These are phyloP conservation scores for Patella caerulea DNA, from an alignment of 2,888 invertebrate species.

Conservation along the genomic window DNA sequence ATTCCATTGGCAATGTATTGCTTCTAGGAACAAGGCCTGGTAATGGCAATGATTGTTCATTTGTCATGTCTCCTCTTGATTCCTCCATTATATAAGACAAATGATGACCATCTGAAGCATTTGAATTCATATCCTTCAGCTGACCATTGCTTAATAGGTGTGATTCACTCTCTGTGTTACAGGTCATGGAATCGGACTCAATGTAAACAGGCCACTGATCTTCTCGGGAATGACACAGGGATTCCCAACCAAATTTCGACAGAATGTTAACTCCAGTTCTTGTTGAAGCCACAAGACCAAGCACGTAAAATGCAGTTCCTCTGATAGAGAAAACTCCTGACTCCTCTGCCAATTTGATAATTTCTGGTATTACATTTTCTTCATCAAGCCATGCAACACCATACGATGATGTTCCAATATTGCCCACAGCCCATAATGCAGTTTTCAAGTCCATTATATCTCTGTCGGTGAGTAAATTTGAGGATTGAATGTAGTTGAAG, in stretches of 20 bases:
- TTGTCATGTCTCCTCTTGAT: neutral
- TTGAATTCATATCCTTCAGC: neutral
- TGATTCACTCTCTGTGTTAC: neutral
- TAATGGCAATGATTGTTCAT: constrained; percentile 20
- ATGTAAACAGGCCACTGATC: constrained; percentile 71
- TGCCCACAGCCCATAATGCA: constrained; percentile 84
- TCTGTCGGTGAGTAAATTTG: constrained; percentile 56
- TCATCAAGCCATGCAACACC: constrained; percentile 83
- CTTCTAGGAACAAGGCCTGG: constrained; percentile 35
- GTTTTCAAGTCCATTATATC: constrained; percentile 83
- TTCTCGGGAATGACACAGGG: constrained; percentile 82
- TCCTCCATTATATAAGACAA: neutral
- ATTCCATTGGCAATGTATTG: constrained; percentile 50
- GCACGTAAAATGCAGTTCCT: constrained; percentile 87
- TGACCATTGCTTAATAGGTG: neutral
- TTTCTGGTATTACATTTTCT: constrained; percentile 74
- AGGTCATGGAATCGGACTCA: constrained; percentile 38
- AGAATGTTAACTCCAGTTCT: constrained; percentile 86
- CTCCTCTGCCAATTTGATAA: constrained; percentile 82
- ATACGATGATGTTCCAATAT: constrained; percentile 79
- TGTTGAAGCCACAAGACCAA: constrained; percentile 89
- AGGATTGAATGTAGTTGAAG: constrained; percentile 59
- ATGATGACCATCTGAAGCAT: no score
- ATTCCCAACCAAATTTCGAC: constrained; percentile 78
- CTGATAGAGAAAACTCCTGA: constrained; percentile 89